Evolutionary conservation across 2,797 vertebrate species (phyloP).

Genomic region (Rhynchonycteris naso): DNA sequence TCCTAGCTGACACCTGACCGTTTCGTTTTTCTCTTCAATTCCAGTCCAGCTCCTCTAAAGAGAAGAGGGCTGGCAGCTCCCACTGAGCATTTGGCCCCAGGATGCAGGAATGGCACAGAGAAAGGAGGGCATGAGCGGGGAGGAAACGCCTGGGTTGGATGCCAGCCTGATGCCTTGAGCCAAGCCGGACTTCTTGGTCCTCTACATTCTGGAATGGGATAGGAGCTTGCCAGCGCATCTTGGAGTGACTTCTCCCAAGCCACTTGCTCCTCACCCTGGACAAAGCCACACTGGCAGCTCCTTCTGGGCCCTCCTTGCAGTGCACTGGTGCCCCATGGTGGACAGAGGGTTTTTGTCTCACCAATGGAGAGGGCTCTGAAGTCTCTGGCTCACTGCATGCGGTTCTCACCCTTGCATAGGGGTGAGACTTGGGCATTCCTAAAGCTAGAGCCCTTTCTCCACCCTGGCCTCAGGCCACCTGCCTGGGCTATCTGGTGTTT

Average conservation of each 20-base stretch:
- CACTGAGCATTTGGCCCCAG: slow-evolving; percentile 4
- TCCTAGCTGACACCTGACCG: background rate
- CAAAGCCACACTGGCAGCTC: slow-evolving; percentile 37
- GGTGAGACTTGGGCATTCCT: background rate
- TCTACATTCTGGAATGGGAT: slow-evolving; percentile 56
- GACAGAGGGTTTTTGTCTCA: slow-evolving; percentile 7
- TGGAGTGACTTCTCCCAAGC: background rate
- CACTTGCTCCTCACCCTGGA: slow-evolving; percentile 26
- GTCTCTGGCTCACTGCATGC: rapidly evolving
- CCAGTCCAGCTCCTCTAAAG: background rate
- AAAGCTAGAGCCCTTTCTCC: background rate
- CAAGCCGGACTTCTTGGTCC: background rate
- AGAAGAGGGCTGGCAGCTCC: background rate
- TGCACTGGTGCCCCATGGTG: slow-evolving; percentile 77
- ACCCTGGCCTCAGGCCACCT: rapidly evolving
- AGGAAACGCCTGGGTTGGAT: background rate
- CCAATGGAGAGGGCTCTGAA: background rate
- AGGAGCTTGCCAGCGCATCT: slow-evolving; percentile 9
- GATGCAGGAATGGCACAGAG: background rate
- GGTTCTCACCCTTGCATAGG: rapidly evolving
- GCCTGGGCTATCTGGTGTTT: background rate
- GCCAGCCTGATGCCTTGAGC: slow-evolving; percentile 39
- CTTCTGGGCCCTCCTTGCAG: background rate
- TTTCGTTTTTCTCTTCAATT: background rate
- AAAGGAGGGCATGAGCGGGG: background rate